Percentiles rank a stretch among this genome's conserved stretches.
These are phyloP conservation scores for Drosophila monieri DNA, from an alignment of 2,888 invertebrate species.

Conservation along the genomic window DNA sequence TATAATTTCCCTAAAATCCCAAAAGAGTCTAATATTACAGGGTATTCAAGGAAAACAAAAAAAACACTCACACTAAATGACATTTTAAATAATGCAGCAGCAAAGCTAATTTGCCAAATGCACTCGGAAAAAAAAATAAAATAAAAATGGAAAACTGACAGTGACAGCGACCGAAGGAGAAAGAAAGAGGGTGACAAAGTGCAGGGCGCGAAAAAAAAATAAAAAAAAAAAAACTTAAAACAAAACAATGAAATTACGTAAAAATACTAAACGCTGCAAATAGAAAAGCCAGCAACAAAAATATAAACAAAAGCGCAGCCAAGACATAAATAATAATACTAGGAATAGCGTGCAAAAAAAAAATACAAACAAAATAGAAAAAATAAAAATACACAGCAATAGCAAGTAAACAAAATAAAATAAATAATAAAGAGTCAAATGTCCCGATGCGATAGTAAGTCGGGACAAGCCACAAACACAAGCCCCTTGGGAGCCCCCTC, in stretches of 20 bases:
- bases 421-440: constrained; percentile 12
- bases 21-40: background rate
- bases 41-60: constrained; percentile 9
- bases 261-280: constrained; percentile 45
- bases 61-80: constrained; percentile 33
- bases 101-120: constrained; percentile 50
- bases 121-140: constrained; percentile 35
- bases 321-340: constrained; percentile 34
- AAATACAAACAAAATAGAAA: constrained; percentile 20
- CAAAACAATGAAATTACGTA: constrained; percentile 44
- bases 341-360: constrained; percentile 32
- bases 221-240: constrained; percentile 21
- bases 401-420: constrained; percentile 36
- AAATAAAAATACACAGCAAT: constrained; percentile 9
- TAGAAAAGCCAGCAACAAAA: constrained; percentile 28
- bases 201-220: constrained; percentile 41
- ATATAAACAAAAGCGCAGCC: constrained; percentile 33
- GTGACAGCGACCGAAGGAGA: background rate
- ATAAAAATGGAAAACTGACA: background rate
- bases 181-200: constrained; percentile 44
- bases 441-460: too few species aligned
- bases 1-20: too few species aligned
- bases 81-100: constrained; percentile 47
- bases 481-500: background rate
- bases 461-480: too few species aligned